A percentile compares a stretch with the other conserved stretches of the same genome.
phyloP scores from a whole-genome alignment of 2,888 invertebrate genomes.

The Oscheius sp. region DNA sequence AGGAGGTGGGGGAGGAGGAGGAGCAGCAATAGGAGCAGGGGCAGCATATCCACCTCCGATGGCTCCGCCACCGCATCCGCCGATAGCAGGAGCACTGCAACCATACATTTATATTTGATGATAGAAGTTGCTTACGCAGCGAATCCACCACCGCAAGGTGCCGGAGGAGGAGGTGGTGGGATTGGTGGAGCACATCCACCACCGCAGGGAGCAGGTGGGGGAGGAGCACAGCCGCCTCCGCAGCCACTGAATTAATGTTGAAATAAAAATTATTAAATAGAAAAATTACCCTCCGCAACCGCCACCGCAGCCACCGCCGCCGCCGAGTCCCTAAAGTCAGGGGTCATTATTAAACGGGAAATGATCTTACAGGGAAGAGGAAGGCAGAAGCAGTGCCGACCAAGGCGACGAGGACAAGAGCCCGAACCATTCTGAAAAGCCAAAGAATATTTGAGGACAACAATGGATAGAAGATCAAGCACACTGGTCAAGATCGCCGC shows the following conservation, averaged over 20 bases:
- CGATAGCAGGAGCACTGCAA: too few species aligned
- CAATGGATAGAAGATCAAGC: conserved; percentile 2
- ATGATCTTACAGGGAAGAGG: background rate
- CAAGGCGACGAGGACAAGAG: conserved; percentile 8
- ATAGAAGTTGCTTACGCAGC: background rate
- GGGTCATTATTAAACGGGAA: too few species aligned
- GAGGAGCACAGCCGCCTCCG: conserved; percentile 31
- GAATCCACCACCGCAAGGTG: conserved; percentile 17
- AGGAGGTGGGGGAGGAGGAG: conserved; percentile 1
- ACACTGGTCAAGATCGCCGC: background rate
- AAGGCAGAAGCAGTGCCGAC: conserved; percentile 14
- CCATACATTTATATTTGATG: background rate
- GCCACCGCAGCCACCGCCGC: conserved; percentile 16
- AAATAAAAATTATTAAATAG: background rate
- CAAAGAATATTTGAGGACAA: background rate
- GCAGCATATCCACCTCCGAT: conserved; percentile 22
- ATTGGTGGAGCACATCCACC: conserved; percentile 27
- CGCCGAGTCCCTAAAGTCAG: background rate
- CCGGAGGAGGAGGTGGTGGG: conserved; percentile 29
- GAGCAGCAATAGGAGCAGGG: conserved; percentile 1
- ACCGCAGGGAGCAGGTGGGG: conserved; percentile 23
- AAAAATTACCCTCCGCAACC: conserved; percentile 18
- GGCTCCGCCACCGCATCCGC: conserved; percentile 8
- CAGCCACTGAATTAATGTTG: background rate
- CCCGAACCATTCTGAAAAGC: conserved; percentile 20